phyloP scores from a whole-genome alignment of 2,797 vertebrate genomes.

The Poeciliopsis presidionis region DNA sequence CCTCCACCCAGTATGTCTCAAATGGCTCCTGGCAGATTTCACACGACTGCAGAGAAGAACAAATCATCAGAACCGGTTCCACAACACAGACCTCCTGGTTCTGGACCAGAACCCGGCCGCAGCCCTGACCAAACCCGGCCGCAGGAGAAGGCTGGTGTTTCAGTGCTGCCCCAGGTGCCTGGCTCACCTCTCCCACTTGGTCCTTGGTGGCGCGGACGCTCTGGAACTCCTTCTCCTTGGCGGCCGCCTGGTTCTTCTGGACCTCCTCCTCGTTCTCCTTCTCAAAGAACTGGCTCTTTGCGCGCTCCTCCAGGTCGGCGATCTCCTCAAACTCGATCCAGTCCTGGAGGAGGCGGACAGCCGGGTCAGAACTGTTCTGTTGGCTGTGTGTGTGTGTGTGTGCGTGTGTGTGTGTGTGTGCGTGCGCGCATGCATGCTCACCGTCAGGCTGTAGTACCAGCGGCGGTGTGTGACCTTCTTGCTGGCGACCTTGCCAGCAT shows the following conservation, averaged over 20 bases:
- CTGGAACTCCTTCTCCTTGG: slow-evolving; percentile 94
- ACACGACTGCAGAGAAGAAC: slow-evolving; percentile 82
- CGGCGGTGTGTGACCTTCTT: slow-evolving; percentile 95
- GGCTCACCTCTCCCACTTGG: slow-evolving; percentile 90
- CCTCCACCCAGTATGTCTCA: slow-evolving; percentile 99
- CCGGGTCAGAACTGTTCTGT: not conserved
- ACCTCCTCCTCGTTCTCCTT: slow-evolving; percentile 96
- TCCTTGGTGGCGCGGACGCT: slow-evolving; percentile 93
- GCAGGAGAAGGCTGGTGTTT: not conserved
- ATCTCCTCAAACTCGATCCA: slow-evolving; percentile 99
- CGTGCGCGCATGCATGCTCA: slow-evolving; percentile 71
- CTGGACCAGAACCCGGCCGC: not conserved
- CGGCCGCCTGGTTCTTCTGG: slow-evolving; percentile 95
- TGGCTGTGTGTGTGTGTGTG: not conserved
- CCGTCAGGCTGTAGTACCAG: slow-evolving; percentile 96
- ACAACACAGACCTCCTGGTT: not conserved
- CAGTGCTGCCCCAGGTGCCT: not conserved
- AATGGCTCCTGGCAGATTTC: slow-evolving; percentile 98
- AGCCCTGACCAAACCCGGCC: not conserved
- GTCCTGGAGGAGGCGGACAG: slow-evolving; percentile 78
- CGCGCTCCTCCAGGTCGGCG: slow-evolving; percentile 95
- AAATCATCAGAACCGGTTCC: not conserved
- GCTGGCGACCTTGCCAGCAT: slow-evolving; percentile 94
- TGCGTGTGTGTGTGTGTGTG: not conserved
- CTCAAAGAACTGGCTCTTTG: slow-evolving; percentile 98